phyloP scores from a whole-genome alignment of 2,113 vertebrate species.

The Electrona antarctica region DNA sequence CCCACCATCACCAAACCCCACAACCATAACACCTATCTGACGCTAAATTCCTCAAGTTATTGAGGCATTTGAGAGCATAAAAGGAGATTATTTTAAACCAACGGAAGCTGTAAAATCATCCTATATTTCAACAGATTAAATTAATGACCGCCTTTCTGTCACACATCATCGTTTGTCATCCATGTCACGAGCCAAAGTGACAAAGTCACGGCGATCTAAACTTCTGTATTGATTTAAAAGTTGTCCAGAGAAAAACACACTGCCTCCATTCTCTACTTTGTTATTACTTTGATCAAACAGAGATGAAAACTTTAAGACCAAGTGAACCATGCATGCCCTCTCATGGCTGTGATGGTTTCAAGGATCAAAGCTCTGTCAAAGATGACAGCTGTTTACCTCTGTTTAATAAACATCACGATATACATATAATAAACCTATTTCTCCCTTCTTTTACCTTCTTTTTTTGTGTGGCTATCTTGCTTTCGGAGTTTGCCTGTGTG shows the following conservation, averaged over 20 bases:
- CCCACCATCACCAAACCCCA: neutral
- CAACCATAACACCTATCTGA: neutral
- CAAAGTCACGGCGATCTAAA: slow-evolving; percentile 17
- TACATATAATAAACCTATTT: too few species aligned
- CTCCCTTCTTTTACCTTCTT: too few species aligned
- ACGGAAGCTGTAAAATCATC: too few species aligned
- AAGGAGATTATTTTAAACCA: neutral
- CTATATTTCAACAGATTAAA: neutral
- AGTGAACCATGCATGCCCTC: slow-evolving; percentile 14
- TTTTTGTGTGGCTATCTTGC: too few species aligned
- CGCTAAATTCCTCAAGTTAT: slow-evolving; percentile 14
- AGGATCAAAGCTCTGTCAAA: slow-evolving; percentile 25
- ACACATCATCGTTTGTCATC: neutral
- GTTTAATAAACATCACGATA: neutral
- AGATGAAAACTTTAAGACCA: slow-evolving; percentile 35
- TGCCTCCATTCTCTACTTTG: neutral
- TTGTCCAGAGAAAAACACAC: neutral
- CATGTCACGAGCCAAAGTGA: neutral
- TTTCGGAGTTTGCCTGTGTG: too few species aligned
- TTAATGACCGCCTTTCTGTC: neutral
- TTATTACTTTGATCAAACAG: neutral
- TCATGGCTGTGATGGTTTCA: slow-evolving; percentile 1
- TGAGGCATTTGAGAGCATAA: neutral
- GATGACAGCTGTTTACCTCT: neutral
- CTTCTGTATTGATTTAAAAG: slow-evolving; percentile 6